Conservation (phyloP, 2,888 invertebrate species). For the Pseudococcus jackbeardsleyi region DNA sequence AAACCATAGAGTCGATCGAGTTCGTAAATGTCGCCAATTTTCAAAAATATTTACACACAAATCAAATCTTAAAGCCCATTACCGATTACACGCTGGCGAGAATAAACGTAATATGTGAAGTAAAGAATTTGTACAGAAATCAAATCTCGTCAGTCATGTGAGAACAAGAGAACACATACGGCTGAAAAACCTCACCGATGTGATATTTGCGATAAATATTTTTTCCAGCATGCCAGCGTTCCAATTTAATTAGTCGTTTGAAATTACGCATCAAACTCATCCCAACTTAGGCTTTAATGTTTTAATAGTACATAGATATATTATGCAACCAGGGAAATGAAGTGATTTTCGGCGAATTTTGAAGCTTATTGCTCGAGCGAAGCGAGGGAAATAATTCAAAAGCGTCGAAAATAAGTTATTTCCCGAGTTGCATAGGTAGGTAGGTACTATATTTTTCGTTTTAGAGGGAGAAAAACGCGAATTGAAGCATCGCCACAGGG, state of each 20-base stretch:
- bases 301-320: too few relatives aligned
- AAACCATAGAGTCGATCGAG: conserved; percentile 53
- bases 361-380: too few relatives aligned
- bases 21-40: conserved; percentile 58
- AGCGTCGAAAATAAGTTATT: too few relatives aligned
- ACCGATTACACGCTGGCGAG: conserved; percentile 61
- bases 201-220: conserved; percentile 63
- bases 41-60: conserved; percentile 60
- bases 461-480: too few relatives aligned
- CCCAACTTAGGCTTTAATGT: not conserved
- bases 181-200: conserved; percentile 64
- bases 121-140: conserved; percentile 63
- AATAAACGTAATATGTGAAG: conserved; percentile 59
- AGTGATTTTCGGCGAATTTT: too few relatives aligned
- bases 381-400: too few relatives aligned
- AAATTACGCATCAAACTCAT: conserved; percentile 54
- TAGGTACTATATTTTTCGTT: too few relatives aligned
- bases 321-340: too few relatives aligned
- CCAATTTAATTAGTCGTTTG: conserved; percentile 63
- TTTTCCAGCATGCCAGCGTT: conserved; percentile 62
- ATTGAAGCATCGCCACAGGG: too few relatives aligned
- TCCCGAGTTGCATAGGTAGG: too few relatives aligned
- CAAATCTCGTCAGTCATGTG: conserved; percentile 61
- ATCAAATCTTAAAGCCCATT: conserved; percentile 63
- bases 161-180: conserved; percentile 62